Percentiles rank a stretch among this genome's conserved stretches.
phyloP scores from a whole-genome alignment of 1,140 invertebrate species.

The Ceratosolen solmsi region DNA sequence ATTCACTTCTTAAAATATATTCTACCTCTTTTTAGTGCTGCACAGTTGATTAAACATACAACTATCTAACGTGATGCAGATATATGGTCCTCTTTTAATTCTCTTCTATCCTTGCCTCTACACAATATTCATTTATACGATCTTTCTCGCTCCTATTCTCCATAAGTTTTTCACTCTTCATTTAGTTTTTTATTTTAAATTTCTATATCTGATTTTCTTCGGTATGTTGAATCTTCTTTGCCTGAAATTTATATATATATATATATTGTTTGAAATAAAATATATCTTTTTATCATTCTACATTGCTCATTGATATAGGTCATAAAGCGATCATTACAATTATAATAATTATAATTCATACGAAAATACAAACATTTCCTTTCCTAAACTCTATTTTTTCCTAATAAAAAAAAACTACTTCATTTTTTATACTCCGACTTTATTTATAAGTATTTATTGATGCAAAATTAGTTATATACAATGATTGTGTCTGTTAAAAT shows the following conservation, averaged over 20 bases:
- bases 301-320: not conserved
- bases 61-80: slow-evolving; percentile 72
- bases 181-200: slow-evolving; percentile 19
- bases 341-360: no score
- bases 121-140: not conserved
- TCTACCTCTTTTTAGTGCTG: slow-evolving; percentile 57
- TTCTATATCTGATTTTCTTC: not conserved
- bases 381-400: no score
- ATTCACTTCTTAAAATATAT: slow-evolving; percentile 55
- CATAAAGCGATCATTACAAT: no score
- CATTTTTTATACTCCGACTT: no score
- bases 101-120: slow-evolving; percentile 32
- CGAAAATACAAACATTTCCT: no score
- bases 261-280: not conserved
- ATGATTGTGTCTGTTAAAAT: no score
- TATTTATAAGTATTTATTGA: no score
- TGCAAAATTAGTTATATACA: no score
- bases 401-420: no score
- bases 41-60: slow-evolving; percentile 73
- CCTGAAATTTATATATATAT: not conserved
- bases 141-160: slow-evolving; percentile 8
- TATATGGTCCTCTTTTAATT: slow-evolving; percentile 62
- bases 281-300: not conserved
- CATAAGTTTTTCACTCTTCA: slow-evolving; percentile 3
- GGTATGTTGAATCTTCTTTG: not conserved